Base-by-base conservation (phyloP, 2,797 vertebrate genomes). In the Choloepus didactylus region DNA sequence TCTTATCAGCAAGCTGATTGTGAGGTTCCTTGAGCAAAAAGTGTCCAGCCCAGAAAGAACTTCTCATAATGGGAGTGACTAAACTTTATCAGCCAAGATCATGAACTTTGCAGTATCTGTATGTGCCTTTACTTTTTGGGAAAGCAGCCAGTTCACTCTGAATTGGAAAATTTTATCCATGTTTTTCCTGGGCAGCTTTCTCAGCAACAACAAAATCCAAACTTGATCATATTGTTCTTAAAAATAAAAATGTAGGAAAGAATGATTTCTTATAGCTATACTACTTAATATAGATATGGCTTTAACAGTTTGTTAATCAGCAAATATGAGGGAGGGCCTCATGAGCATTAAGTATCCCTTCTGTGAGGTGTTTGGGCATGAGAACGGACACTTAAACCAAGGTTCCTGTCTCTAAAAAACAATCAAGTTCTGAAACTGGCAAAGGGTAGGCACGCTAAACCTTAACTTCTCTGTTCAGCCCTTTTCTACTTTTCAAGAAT, bases 151-250 rank as follows among this genome's bases (percentile, higher is more conserved):
- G 18, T 82, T 87, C 41, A 60, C 8, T 87, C 5, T 72, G 73
- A 96, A 18, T 41, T 90, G 21, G 67, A 88, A 90, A 69, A 8
- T 38, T 69, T 51, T 84, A 31, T 72, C 44, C 19, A 6, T 29
- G 72, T 23, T 83, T 82, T 95, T 21, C 31, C 64, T 87, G 44
- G 15, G 38, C 44, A 91, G n/a, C 44, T 93, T 85, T 91, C 12
- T 60, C 31, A 73, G 44, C 41, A 82, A 59, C 7, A 85, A 44
- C 3, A 94, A 91, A 92, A 87, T 82, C 15, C 27, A 77, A 0
- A 29, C 3, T 89, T 82, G 59, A 67, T 64, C 1, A 56, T 64
- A 87, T 83, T 87, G 4, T 56, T 77, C 59, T 44, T n/a, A 94
- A 46, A 89, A 85, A 29, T 88, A 70, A 76, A 70, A 9, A 59